Conservation (phyloP, 1,140 invertebrate genomes). For the Camponotus vicinus region DNA sequence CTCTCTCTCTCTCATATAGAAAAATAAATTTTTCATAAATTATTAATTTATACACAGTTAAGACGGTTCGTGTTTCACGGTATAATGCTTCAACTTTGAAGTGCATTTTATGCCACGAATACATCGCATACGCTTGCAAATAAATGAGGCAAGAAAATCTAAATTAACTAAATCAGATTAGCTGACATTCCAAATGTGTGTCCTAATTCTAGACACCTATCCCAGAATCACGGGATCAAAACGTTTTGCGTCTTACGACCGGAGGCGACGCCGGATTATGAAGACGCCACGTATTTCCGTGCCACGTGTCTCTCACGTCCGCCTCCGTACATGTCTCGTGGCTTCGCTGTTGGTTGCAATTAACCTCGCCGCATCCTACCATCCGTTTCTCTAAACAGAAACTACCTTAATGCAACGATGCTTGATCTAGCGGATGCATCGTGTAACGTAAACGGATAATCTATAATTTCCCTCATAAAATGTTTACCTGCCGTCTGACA, state of each 20-base stretch:
- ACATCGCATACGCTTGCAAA: conserved; percentile 2
- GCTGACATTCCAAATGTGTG: conserved; percentile 29
- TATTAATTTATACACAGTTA: not conserved
- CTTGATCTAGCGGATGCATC: conserved; percentile 48
- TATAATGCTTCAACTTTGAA: not conserved
- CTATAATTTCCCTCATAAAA: conserved; percentile 55
- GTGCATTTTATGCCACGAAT: not conserved
- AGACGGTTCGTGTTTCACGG: not conserved
- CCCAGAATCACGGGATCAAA: conserved; percentile 48
- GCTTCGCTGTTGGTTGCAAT: conserved; percentile 61
- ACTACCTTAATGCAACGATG: conserved; percentile 46
- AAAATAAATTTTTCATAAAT: not conserved
- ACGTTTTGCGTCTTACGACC: conserved; percentile 51
- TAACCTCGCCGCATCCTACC: conserved; percentile 57
- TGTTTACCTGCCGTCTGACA: conserved; percentile 39
- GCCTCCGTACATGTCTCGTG: conserved; percentile 35
- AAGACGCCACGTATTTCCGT: conserved; percentile 63
- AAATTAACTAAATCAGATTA: conserved; percentile 55
- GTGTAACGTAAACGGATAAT: conserved; percentile 53
- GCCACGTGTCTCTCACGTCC: conserved; percentile 53
- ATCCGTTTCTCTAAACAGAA: conserved; percentile 54
- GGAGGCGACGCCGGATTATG: conserved; percentile 56
- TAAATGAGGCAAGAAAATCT: conserved; percentile 37
- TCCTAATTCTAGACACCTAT: conserved; percentile 17
- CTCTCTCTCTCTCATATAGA: no score